Conservation (phyloP, 37 sponge, comb jelly and placozoan species). For the Bolinopsis microptera region DNA sequence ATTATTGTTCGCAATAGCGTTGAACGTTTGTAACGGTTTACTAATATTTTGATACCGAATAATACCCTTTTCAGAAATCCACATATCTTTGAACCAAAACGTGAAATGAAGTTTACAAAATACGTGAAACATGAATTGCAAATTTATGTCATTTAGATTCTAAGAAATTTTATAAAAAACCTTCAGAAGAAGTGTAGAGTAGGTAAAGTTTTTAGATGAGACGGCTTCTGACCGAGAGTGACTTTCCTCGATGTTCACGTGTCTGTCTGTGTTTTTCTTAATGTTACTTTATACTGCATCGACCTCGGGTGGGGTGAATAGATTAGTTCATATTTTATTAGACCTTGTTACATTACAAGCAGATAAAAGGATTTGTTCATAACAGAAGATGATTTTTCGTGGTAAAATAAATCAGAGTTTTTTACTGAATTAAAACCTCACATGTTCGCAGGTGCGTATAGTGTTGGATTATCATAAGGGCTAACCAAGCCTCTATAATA, state of each 20-base stretch:
- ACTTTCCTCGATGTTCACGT: constrained; percentile 8
- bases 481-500: constrained; percentile 18
- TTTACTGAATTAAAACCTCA: constrained; percentile 3
- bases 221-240: not conserved
- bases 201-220: not conserved
- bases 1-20: no score
- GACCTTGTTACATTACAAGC: no score
- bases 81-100: no score
- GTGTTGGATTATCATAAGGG: not conserved
- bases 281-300: constrained; percentile 4
- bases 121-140: no score
- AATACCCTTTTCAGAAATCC: no score
- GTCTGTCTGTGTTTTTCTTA: not conserved
- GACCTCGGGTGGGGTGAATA: not conserved
- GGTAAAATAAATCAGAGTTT: not conserved
- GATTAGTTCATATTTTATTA: no score
- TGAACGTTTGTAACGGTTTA: no score
- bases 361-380: no score
- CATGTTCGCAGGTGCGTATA: not conserved
- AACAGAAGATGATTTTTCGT: not conserved
- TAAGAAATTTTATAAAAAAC: not conserved
- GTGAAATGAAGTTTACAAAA: no score
- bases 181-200: not conserved
- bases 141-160: no score
- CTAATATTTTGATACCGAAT: no score